Evolutionary conservation across 2,797 vertebrate genomes (phyloP).

Genomic region (Psittacula echo): DNA sequence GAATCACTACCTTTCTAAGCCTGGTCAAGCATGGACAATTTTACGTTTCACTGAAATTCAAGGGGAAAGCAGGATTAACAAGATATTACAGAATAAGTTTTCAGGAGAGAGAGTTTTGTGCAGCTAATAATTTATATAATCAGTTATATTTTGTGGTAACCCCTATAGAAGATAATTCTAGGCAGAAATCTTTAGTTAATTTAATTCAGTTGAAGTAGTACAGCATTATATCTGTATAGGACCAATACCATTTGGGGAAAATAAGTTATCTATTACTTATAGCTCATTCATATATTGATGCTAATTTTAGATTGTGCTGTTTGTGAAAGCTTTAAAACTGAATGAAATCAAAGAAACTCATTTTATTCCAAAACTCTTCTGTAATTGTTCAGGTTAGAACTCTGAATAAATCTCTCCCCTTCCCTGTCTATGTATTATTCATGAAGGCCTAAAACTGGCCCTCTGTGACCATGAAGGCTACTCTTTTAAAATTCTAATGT

Average conservation of each 20-base stretch:
- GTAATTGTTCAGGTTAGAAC: constrained; percentile 10
- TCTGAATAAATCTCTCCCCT: background rate
- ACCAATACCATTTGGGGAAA: background rate
- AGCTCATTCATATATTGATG: background rate
- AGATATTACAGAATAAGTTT: background rate
- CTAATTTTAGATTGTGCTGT: background rate
- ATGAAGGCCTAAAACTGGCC: constrained; percentile 1
- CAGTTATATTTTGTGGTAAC: background rate
- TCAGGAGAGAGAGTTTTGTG: background rate
- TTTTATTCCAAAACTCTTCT: constrained; percentile 4
- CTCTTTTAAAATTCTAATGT: constrained; percentile 43
- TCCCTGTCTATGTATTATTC: constrained; percentile 24
- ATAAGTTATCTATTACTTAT: background rate
- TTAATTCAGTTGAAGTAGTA: background rate
- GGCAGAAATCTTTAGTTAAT: background rate
- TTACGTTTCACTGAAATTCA: background rate
- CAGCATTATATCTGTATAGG: background rate
- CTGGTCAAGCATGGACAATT: background rate
- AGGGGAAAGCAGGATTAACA: background rate
- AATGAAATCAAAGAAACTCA: background rate
- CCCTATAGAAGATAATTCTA: background rate
- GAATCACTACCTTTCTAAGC: background rate
- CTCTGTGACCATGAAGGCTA: constrained; percentile 14
- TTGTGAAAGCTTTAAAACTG: background rate
- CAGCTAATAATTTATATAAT: background rate